Conservation (phyloP, 2,797 vertebrate species). For the Danio albolineatus region DNA sequence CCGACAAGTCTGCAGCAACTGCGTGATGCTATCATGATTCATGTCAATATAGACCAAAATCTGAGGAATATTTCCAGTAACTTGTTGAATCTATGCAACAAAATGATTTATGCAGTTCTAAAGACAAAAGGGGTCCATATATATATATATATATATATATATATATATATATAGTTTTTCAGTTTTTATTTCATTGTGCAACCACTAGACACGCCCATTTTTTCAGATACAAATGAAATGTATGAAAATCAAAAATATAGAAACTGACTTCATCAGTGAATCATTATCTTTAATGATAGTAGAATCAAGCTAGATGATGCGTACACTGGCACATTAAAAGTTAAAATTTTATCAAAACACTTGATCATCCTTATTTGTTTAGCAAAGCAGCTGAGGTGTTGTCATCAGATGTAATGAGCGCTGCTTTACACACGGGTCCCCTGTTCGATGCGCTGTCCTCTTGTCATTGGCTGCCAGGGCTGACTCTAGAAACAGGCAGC, state of each 20-base stretch:
- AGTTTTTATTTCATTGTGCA: too few relatives aligned
- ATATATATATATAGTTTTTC: too few relatives aligned
- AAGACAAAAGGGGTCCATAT: too few relatives aligned
- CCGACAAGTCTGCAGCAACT: too few relatives aligned
- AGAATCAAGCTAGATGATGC: not conserved
- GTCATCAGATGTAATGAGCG: slow-evolving; percentile 66
- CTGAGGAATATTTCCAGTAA: too few relatives aligned
- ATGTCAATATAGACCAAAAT: too few relatives aligned
- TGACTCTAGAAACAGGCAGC: slow-evolving; percentile 52
- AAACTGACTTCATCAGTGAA: not conserved
- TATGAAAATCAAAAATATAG: not conserved
- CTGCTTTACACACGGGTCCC: slow-evolving; percentile 72
- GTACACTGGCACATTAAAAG: not conserved
- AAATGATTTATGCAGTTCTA: too few relatives aligned
- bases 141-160: too few relatives aligned
- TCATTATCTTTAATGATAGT: not conserved
- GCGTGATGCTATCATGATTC: too few relatives aligned
- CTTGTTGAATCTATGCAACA: too few relatives aligned
- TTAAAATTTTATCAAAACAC: slow-evolving; percentile 6
- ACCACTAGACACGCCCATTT: too few relatives aligned
- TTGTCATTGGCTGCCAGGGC: slow-evolving; percentile 74
- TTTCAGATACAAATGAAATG: too few relatives aligned
- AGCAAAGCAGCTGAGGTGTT: slow-evolving; percentile 70
- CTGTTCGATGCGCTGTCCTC: slow-evolving; percentile 65
- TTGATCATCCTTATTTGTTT: slow-evolving; percentile 69